phyloP scores from a whole-genome alignment of 2,113 vertebrate genomes.

The Octodon degus region DNA sequence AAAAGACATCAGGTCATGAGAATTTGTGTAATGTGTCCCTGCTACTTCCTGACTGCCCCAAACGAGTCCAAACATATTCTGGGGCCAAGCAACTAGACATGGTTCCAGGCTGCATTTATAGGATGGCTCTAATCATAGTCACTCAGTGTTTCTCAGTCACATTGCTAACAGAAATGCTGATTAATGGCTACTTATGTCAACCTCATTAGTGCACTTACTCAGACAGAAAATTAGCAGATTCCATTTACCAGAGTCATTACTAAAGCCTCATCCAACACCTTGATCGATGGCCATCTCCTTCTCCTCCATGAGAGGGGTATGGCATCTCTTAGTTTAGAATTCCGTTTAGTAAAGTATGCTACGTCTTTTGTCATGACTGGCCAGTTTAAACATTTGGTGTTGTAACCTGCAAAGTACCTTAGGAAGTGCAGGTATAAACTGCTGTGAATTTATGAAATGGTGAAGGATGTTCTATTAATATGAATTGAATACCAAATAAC shows the following conservation, averaged over 20 bases:
- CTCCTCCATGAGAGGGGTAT: background rate
- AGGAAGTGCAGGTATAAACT: background rate
- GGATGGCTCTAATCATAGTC: background rate
- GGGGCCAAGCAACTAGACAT: background rate
- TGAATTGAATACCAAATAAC: background rate
- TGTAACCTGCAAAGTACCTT: background rate
- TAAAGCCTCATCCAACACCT: background rate
- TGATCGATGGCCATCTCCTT: constrained; percentile 36
- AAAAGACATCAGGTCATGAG: background rate
- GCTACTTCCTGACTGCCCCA: background rate
- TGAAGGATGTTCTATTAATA: constrained; percentile 4
- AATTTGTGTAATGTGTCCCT: background rate
- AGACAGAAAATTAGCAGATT: constrained; percentile 62
- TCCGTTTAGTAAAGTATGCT: background rate
- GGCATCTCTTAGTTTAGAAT: background rate
- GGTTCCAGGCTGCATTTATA: background rate
- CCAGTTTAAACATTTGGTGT: background rate
- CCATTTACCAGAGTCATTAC: constrained; percentile 9
- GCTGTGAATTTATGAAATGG: background rate
- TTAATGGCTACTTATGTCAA: background rate
- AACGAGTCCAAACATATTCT: background rate
- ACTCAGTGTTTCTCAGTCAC: constrained; percentile 34
- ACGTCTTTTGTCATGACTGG: background rate
- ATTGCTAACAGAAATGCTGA: constrained; percentile 34
- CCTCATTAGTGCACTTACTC: constrained; percentile 46